Percentiles rank a stretch among this genome's conserved stretches.
These are phyloP conservation scores for Grus americana DNA, from an alignment of 2,113 vertebrate species.

Conservation along the genomic window DNA sequence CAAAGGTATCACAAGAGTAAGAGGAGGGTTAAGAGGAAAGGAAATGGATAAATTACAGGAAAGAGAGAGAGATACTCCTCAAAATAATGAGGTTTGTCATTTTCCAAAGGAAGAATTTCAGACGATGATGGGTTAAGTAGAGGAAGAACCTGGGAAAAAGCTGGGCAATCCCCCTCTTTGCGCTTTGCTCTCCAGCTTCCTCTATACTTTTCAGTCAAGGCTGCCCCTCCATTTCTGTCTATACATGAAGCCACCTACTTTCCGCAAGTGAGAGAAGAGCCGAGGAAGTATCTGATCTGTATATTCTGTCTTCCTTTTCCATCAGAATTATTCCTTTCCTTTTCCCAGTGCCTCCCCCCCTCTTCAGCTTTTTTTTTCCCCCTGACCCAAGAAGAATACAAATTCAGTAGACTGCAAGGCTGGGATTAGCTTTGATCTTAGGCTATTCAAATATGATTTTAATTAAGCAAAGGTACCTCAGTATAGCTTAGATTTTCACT, in stretches of 20 bases:
- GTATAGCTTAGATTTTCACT: neutral
- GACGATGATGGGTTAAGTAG: neutral
- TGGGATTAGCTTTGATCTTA: neutral
- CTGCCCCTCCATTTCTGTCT: neutral
- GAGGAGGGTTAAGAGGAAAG: neutral
- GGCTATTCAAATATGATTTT: neutral
- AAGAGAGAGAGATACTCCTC: neutral
- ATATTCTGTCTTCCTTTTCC: no score
- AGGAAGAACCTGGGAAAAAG: neutral
- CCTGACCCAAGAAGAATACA: neutral
- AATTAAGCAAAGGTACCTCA: neutral
- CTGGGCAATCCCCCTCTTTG: neutral
- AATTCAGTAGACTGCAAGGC: neutral
- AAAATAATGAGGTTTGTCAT: neutral
- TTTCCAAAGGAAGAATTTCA: neutral
- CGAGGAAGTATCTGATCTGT: neutral
- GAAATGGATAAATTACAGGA: neutral
- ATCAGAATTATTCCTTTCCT: neutral
- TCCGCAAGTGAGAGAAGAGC: neutral
- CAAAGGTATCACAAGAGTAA: neutral
- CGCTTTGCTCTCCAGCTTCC: neutral
- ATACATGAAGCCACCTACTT: neutral
- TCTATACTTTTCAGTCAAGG: neutral
- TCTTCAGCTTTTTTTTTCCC: accelerated
- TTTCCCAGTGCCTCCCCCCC: neutral